Base-by-base conservation (phyloP, 1,140 invertebrate species). In the Spodoptera frugiperda region DNA sequence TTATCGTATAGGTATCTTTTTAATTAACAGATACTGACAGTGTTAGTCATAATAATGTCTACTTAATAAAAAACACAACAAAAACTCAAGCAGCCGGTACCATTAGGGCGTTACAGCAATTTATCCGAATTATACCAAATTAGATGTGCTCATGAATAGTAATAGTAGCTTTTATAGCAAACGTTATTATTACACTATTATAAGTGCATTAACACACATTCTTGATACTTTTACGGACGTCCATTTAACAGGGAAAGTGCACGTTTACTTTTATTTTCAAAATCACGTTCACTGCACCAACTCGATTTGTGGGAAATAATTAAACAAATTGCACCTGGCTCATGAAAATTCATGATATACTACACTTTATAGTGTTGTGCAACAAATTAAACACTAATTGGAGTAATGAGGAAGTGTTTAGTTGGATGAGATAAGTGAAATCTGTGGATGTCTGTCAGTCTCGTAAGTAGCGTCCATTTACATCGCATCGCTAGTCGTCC, bases 171-270 rank as follows among this genome's bases (percentile, higher is more conserved):
- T 77, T 78, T 81, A 79, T 78, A 65, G 54, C 71, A 79, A 82
- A 83, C 67, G 79, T 55, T 82, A 82, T 79, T 55, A 81, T 78
- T 78, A 72, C 44, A 80, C 79, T 78, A 87, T 87, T 87, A 87
- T 87, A 83, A 86, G 70, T 80, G 68, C 84, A 87, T 87, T 87
- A 87, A 63, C 82, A 84, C 70, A 80, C 53, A 68, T 49, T 59
- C 65, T 68, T 51, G 46, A 53, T 12, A 68, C 65, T 68, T 68
- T 67, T 68, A 68, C 46, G 21, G 12, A 73, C 59, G 30, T 25
- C 65, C 65, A 68, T 80, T 77, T 53, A 49, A 76, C 55, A 76
- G 74, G 61, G 81, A 84, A 84, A 86, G 83, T 76, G 76, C 30
- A 39, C 63, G 21, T 75, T 67, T 78, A 71, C 78, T 82, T 83